phyloP scores from a whole-genome alignment of 2,797 vertebrate species.

The Ara ararauna region DNA sequence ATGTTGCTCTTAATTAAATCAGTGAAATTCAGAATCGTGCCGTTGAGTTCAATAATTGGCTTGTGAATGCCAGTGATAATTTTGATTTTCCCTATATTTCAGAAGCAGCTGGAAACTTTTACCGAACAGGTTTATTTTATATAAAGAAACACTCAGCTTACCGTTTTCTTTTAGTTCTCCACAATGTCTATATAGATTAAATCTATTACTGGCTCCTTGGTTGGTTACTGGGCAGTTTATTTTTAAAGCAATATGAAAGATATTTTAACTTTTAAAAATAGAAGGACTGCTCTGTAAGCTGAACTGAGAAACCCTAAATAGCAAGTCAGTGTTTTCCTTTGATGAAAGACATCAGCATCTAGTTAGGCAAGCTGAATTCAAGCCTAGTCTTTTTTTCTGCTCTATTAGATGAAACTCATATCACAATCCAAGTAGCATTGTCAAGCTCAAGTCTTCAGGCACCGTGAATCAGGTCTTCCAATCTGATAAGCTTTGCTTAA shows the following conservation, averaged over 20 bases:
- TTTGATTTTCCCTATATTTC: slow-evolving; percentile 47
- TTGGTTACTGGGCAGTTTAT: slow-evolving; percentile 11
- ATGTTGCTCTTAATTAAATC: slow-evolving; percentile 64
- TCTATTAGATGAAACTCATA: neutral
- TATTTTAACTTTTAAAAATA: slow-evolving; percentile 46
- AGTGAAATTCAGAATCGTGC: slow-evolving; percentile 57
- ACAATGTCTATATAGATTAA: neutral
- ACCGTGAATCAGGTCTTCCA: neutral
- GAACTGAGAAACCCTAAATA: slow-evolving; percentile 16
- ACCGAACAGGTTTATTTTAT: slow-evolving; percentile 12
- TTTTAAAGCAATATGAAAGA: slow-evolving; percentile 42
- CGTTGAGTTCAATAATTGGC: slow-evolving; percentile 46
- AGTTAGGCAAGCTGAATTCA: neutral
- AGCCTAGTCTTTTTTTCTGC: neutral
- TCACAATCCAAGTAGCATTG: neutral
- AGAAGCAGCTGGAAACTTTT: slow-evolving; percentile 35
- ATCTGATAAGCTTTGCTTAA: neutral
- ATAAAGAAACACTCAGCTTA: neutral
- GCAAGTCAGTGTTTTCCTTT: slow-evolving; percentile 3
- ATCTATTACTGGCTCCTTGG: neutral
- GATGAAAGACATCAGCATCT: neutral
- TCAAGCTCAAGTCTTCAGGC: neutral
- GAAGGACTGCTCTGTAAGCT: slow-evolving; percentile 4
- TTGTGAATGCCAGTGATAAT: slow-evolving; percentile 32
- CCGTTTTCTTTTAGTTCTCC: neutral